Percentiles rank a stretch among this genome's conserved stretches.
Evolutionary conservation across 2,113 vertebrate genomes (phyloP).

Genomic region (Brachyhypopomus occidentalis): DNA sequence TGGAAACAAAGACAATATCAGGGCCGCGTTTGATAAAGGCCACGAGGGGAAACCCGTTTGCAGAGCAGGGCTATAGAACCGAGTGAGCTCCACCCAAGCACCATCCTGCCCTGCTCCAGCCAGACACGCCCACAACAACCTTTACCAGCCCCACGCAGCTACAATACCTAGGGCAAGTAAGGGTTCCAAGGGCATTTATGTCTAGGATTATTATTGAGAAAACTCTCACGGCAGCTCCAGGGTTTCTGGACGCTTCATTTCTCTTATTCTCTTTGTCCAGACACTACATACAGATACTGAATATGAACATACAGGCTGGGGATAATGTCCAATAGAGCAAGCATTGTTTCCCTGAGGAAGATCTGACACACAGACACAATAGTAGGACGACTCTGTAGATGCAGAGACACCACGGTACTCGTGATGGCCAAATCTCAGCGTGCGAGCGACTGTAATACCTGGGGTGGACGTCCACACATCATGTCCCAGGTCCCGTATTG

Average conservation of each 20-base stretch:
- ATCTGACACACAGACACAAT: too few relatives aligned
- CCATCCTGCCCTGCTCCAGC: not conserved
- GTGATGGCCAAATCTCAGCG: not conserved
- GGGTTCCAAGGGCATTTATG: conserved; percentile 19
- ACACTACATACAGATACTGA: not conserved
- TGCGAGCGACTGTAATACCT: conserved; percentile 71
- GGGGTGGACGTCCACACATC: conserved; percentile 87
- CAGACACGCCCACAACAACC: not conserved
- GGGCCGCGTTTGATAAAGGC: not conserved
- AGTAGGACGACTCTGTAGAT: not conserved
- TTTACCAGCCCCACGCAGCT: not conserved
- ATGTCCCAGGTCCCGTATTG: conserved; percentile 96
- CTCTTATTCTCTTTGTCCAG: not conserved
- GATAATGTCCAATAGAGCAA: too few relatives aligned
- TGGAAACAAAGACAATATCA: not conserved
- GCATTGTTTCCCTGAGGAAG: too few relatives aligned
- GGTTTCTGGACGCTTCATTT: not conserved
- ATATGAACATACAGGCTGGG: not conserved
- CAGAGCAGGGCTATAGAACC: not conserved
- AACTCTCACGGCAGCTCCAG: not conserved
- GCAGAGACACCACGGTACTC: too few relatives aligned
- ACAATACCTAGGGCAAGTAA: conserved; percentile 11
- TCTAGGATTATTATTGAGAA: not conserved
- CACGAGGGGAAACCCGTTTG: not conserved
- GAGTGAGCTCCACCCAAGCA: not conserved